Evolutionary conservation across 2,113 vertebrate genomes (phyloP).

Genomic region (Cisticola juncidis): DNA sequence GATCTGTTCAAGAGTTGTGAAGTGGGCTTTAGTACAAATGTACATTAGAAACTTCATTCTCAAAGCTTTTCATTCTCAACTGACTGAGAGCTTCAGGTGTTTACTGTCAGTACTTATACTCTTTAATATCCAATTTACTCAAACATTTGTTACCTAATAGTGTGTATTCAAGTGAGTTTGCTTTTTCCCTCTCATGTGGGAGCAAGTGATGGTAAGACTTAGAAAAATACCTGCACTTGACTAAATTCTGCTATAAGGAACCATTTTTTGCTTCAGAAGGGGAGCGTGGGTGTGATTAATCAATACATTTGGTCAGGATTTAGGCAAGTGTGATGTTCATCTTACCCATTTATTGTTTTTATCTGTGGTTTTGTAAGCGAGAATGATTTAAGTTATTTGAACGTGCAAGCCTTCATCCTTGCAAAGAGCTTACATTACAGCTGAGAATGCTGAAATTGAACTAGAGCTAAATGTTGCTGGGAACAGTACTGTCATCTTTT

Average conservation of each 20-base stretch:
- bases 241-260: background rate
- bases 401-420: background rate
- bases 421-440: background rate
- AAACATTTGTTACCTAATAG: background rate
- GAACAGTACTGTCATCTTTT: background rate
- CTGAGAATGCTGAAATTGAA: background rate
- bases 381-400: background rate
- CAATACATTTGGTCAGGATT: background rate
- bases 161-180: background rate
- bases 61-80: background rate
- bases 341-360: background rate
- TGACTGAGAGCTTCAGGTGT: background rate
- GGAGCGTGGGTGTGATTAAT: background rate
- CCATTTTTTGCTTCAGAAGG: background rate
- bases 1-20: background rate
- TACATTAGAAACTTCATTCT: background rate
- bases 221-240: background rate
- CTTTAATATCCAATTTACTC: background rate
- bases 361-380: background rate
- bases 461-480: background rate
- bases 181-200: fast-evolving
- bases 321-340: background rate
- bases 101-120: background rate
- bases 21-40: background rate
- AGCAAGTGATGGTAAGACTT: background rate